These are phyloP conservation scores for Pocillopora verrucosa DNA, from an alignment of 64 coral and sea anemone species.

Conservation along the genomic window DNA sequence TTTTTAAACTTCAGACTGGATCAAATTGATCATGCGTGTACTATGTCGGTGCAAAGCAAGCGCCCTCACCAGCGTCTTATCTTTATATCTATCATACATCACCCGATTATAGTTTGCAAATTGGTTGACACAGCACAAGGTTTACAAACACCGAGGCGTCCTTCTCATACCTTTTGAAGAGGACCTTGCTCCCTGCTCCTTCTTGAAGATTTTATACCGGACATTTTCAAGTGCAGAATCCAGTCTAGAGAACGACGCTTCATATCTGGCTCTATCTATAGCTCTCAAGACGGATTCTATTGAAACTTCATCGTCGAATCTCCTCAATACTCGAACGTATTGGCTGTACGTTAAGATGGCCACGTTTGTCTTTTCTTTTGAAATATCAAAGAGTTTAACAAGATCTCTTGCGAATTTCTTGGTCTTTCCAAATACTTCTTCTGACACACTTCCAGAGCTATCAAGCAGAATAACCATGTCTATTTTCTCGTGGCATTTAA, in stretches of 20 bases:
- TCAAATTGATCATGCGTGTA: too few relatives aligned
- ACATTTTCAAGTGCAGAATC: not conserved
- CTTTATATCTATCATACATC: too few relatives aligned
- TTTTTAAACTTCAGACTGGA: too few relatives aligned
- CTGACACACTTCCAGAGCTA: conserved; percentile 43
- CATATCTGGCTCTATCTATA: conserved; percentile 18
- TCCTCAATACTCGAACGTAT: not conserved
- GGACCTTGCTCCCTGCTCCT: conserved; percentile 18
- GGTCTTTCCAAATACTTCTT: conserved; percentile 9
- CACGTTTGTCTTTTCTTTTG: conserved; percentile 10
- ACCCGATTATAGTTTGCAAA: too few relatives aligned
- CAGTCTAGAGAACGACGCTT: conserved; percentile 4
- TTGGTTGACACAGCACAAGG: too few relatives aligned
- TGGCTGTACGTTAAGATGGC: conserved; percentile 25
- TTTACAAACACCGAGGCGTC: not conserved
- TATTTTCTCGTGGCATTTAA: conserved; percentile 42
- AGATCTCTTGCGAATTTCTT: conserved; percentile 47
- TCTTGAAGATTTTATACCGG: conserved; percentile 4
- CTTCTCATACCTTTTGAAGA: not conserved
- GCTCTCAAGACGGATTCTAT: conserved; percentile 29
- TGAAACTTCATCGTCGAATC: conserved; percentile 25
- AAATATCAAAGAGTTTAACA: conserved; percentile 29
- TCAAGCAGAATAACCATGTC: conserved; percentile 49
- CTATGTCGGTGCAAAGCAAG: too few relatives aligned
- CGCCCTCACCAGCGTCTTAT: too few relatives aligned